Percentiles rank a stretch among this genome's conserved stretches.
Evolutionary conservation across 2,113 vertebrate species (phyloP).

Genomic region (Forbesichthys papilliferus): DNA sequence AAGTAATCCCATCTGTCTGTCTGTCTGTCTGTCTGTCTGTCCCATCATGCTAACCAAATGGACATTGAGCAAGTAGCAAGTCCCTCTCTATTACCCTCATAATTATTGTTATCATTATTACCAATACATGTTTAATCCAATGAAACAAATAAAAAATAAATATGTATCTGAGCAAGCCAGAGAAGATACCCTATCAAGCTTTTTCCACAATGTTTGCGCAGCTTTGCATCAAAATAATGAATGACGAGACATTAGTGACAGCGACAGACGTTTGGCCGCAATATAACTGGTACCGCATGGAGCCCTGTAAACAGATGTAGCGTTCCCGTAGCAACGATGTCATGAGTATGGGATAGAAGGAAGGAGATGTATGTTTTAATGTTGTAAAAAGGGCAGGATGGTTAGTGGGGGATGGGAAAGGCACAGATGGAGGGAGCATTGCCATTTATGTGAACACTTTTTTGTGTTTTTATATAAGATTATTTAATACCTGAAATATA

Average conservation of each 20-base stretch:
- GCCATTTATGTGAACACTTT: conserved; percentile 64
- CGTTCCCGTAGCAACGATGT: not conserved
- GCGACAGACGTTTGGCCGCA: conserved; percentile 49
- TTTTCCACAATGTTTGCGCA: conserved; percentile 71
- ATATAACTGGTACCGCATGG: conserved; percentile 63
- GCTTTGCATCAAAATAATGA: conserved; percentile 70
- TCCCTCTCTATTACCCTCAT: conserved; percentile 54
- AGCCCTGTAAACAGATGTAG: conserved; percentile 30
- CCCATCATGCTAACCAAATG: not conserved
- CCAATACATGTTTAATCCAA: conserved; percentile 56
- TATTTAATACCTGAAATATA: conserved; percentile 82
- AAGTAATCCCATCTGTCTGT: conserved; percentile 42
- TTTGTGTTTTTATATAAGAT: conserved; percentile 78
- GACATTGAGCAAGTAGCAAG: conserved; percentile 55
- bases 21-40: conserved; percentile 27
- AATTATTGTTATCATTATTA: conserved; percentile 59
- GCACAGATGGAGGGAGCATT: conserved; percentile 29
- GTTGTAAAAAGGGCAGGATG: not conserved
- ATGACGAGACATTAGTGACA: conserved; percentile 43
- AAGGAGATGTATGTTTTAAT: not conserved
- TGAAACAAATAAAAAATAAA: conserved; percentile 55
- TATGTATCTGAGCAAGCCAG: conserved; percentile 61
- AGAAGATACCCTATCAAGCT: conserved; percentile 61
- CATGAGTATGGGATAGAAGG: conserved; percentile 1
- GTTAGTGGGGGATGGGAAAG: conserved; percentile 28